phyloP scores from a whole-genome alignment of 2,888 invertebrate genomes.

The Lasioglossum malachurum region DNA sequence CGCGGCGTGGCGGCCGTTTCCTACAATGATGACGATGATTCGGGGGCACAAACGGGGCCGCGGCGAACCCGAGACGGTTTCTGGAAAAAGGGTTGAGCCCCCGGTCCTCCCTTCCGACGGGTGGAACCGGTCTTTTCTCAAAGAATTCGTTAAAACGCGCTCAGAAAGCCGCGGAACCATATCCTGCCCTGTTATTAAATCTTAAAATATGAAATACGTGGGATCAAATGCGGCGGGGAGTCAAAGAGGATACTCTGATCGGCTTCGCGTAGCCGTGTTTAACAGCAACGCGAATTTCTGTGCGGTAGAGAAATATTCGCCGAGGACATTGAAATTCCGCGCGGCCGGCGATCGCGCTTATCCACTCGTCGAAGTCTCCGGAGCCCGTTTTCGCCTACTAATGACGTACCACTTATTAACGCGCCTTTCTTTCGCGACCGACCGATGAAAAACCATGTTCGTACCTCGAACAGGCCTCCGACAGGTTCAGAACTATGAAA shows the following conservation, averaged over 20 bases:
- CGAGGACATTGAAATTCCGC: not conserved
- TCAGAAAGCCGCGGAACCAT: slow-evolving; percentile 11
- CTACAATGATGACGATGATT: slow-evolving; percentile 50
- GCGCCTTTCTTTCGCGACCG: not conserved
- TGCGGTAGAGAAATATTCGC: not conserved
- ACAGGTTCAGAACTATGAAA: not conserved
- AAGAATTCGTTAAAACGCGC: slow-evolving; percentile 43
- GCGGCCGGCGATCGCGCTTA: slow-evolving; percentile 15
- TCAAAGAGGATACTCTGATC: not conserved
- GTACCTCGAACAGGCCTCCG: not conserved
- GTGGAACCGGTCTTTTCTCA: slow-evolving; percentile 29
- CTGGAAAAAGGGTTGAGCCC: slow-evolving; percentile 55
- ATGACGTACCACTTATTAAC: not conserved
- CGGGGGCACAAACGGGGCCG: slow-evolving; percentile 48
- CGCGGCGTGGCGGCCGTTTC: slow-evolving; percentile 20
- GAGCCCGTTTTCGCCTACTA: not conserved
- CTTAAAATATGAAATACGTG: not conserved
- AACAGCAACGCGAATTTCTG: not conserved
- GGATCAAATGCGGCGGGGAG: not conserved
- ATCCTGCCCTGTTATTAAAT: not conserved
- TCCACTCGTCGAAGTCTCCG: slow-evolving; percentile 12
- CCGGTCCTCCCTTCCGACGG: slow-evolving; percentile 19
- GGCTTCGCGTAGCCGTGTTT: not conserved
- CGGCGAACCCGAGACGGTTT: slow-evolving; percentile 38
- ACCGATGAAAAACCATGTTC: not conserved